Evolutionary conservation across 92 coral and sea anemone species (phyloP), one percentile per base, ranked within the genome.

Genomic region (Zoanthus sansibaricus): DNA sequence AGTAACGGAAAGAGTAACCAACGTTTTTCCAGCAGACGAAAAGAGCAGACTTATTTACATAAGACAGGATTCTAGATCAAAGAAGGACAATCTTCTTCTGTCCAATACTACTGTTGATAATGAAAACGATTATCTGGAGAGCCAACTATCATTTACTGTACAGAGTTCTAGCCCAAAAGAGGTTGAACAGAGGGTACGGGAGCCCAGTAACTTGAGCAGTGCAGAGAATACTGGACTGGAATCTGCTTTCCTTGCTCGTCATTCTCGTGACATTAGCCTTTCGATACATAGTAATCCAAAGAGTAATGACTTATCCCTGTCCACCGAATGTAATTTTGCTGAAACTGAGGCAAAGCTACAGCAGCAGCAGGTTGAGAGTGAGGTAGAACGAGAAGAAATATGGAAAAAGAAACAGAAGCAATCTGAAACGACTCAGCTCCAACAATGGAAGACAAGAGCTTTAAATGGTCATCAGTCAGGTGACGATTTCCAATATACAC

Each of bases 91-190:
- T 9, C 7, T 13, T 16, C 9, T 16, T 75, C 5, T 49, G 5
- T 51, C 67, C 82, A 7, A 32, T 10, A 2, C 59, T 56, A 12
- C 30, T 2, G 42, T 37, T 37, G 4, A 37, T 2, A 37, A 37
- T 37, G 2, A 2, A 54, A 52, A 31, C 1, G 18, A 51, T 4
- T 9, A 5, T 48, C 45, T 10, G 6, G 10, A 42, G 21, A 48
- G 9, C 0, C 11, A 7, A 4, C 30, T 15, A 7, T 54, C 66
- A 16, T 76, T 54, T 32, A 9, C 54, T 76, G 12, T 51, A 56
- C 82, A 76, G 13, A 66, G 82, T 20, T 67, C 82, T 25, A 76
- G 82, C 52, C 82, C 82, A 12, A 76, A 76, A 52, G n/a, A 52
- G 1, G 54, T 11, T 25, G 37, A 32, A 21, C 82, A 31, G 61